Evolutionary conservation across 1,140 invertebrate genomes (phyloP).

Genomic region (Hylaeus anthracinus): DNA sequence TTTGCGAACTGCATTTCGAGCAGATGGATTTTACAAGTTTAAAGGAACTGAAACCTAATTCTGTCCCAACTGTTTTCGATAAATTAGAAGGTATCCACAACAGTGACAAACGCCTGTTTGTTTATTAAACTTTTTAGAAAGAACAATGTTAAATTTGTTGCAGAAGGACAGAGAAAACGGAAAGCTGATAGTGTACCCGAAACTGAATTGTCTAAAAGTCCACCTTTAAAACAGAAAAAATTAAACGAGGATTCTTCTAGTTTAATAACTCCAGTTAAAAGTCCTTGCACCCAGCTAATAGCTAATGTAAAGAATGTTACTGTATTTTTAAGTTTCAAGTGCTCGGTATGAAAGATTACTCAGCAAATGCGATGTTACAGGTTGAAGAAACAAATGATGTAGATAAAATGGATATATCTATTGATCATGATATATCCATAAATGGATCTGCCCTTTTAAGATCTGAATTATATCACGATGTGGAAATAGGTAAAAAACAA

Average conservation of each 20-base stretch:
- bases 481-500: conserved; percentile 31
- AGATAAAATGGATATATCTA: conserved; percentile 14
- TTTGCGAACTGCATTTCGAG: conserved; percentile 65
- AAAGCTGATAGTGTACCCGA: conserved; percentile 12
- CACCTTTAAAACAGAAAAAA: conserved; percentile 33
- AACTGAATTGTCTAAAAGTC: neutral
- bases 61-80: conserved; percentile 54
- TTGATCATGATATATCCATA: neutral
- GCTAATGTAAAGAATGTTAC: conserved; percentile 48
- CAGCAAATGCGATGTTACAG: conserved; percentile 18
- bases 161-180: conserved; percentile 21
- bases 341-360: neutral
- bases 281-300: conserved; percentile 13
- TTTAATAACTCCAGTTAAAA: conserved; percentile 31
- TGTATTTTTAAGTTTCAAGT: neutral
- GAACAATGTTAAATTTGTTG: neutral
- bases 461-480: neutral
- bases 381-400: conserved; percentile 1
- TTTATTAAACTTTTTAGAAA: neutral
- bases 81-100: conserved; percentile 45
- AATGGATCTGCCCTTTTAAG: conserved; percentile 19
- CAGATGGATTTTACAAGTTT: conserved; percentile 34
- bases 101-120: neutral
- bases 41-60: conserved; percentile 43
- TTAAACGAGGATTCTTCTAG: conserved; percentile 41